Conservation (phyloP, 2,888 invertebrate species). For the Lasioglossum villosulum region DNA sequence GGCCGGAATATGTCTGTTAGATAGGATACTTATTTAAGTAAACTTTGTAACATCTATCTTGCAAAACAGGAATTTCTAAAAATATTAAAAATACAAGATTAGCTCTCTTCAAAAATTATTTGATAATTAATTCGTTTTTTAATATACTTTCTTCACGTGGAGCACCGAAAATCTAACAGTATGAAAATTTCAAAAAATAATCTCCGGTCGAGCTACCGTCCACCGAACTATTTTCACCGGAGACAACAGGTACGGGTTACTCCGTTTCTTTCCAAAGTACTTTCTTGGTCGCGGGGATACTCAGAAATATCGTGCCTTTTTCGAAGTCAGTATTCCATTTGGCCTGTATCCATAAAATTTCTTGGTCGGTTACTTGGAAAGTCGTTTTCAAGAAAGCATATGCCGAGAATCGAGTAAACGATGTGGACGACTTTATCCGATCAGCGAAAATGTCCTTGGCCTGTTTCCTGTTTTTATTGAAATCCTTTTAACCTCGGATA, state of each 20-base stretch:
- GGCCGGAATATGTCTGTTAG: neutral
- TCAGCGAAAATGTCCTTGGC: constrained; percentile 68
- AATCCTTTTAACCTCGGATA: constrained; percentile 56
- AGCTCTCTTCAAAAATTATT: too few relatives aligned
- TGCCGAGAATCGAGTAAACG: constrained; percentile 65
- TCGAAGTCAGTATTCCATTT: constrained; percentile 40
- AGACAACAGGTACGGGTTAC: neutral
- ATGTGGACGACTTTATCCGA: constrained; percentile 68
- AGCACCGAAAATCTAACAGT: too few relatives aligned
- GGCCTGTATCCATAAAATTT: constrained; percentile 58
- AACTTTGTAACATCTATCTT: neutral
- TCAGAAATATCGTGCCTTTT: constrained; percentile 15
- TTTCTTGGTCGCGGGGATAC: neutral
- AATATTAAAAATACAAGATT: neutral
- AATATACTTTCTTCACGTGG: too few relatives aligned
- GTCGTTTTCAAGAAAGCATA: constrained; percentile 53
- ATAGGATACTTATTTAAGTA: neutral
- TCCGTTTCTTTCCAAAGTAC: neutral
- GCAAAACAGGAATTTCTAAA: neutral
- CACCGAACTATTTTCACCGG: constrained; percentile 1
- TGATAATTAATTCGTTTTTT: neutral
- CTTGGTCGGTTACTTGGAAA: constrained; percentile 52
- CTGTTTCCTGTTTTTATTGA: constrained; percentile 67
- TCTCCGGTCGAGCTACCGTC: neutral
- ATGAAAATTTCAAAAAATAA: too few relatives aligned